A percentile compares a stretch with the other conserved stretches of the same genome.
Evolutionary conservation across 2,888 invertebrate species (phyloP).

Genomic region (Eristalis pertinax): DNA sequence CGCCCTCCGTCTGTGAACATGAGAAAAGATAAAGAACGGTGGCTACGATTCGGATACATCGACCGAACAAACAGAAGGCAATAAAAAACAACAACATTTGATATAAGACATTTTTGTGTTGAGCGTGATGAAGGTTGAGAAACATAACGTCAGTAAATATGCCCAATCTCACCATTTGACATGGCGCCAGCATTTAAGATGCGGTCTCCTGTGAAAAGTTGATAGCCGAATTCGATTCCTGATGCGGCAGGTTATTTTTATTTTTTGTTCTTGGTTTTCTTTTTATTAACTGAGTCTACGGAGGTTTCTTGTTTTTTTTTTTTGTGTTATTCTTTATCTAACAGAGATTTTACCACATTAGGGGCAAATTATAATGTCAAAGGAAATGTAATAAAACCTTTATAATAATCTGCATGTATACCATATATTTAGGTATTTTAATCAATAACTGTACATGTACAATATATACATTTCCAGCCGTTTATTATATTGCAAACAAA

Average conservation of each 20-base stretch:
- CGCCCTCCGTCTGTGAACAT: slow-evolving; percentile 61
- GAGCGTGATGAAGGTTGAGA: slow-evolving; percentile 71
- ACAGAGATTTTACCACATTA: slow-evolving; percentile 58
- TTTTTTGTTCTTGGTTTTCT: slow-evolving; percentile 34
- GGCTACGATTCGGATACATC: slow-evolving; percentile 68
- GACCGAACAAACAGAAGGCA: slow-evolving; percentile 68
- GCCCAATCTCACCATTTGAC: slow-evolving; percentile 80
- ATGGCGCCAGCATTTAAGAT: slow-evolving; percentile 82
- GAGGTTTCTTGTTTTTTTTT: slow-evolving; percentile 31
- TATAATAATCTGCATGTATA: neutral
- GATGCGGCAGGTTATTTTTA: slow-evolving; percentile 68
- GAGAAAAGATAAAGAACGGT: slow-evolving; percentile 69
- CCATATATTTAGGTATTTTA: neutral
- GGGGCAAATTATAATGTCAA: slow-evolving; percentile 56
- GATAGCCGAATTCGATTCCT: slow-evolving; percentile 76
- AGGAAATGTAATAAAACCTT: slow-evolving; percentile 15
- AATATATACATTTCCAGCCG: too few relatives aligned
- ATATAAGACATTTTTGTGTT: slow-evolving; percentile 70
- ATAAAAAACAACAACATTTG: slow-evolving; percentile 71
- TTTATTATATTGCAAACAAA: too few relatives aligned
- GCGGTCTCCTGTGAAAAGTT: slow-evolving; percentile 81
- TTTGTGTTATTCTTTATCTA: slow-evolving; percentile 46
- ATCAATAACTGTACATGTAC: neutral
- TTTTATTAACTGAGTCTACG: slow-evolving; percentile 59
- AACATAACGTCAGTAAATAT: slow-evolving; percentile 73